These are phyloP conservation scores for Orcinus orca DNA, from an alignment of 2,113 vertebrate genomes.

Conservation along the genomic window DNA sequence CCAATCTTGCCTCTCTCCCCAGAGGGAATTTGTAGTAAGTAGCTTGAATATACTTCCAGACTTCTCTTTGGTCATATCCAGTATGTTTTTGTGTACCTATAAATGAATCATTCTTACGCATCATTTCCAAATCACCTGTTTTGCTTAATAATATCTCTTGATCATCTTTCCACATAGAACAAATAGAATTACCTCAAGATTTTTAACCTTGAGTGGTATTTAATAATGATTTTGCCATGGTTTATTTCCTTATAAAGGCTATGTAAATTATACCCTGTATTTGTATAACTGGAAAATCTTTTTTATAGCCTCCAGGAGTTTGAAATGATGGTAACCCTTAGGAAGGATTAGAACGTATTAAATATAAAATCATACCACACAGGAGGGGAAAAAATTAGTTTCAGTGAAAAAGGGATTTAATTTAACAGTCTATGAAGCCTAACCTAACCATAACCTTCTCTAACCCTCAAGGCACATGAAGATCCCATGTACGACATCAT, in stretches of 20 bases:
- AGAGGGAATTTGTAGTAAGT: not conserved
- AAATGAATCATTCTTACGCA: not conserved
- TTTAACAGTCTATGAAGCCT: not conserved
- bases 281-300: not conserved
- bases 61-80: not conserved
- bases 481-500: conserved; percentile 98
- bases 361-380: not conserved
- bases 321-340: not conserved
- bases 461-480: conserved; percentile 91
- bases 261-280: not conserved
- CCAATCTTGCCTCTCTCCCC: not conserved
- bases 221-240: not conserved
- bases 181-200: not conserved
- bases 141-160: not conserved
- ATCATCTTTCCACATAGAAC: not conserved
- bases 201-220: not conserved
- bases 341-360: not conserved
- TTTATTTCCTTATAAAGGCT: not conserved
- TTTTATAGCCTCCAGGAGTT: not conserved
- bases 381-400: not conserved
- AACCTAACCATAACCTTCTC: conserved; percentile 29
- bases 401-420: not conserved
- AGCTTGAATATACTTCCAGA: not conserved
- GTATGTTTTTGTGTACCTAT: not conserved
- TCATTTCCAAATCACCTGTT: not conserved